Base-by-base conservation (phyloP, 2,797 vertebrate species). In the Sebastes goodei region DNA sequence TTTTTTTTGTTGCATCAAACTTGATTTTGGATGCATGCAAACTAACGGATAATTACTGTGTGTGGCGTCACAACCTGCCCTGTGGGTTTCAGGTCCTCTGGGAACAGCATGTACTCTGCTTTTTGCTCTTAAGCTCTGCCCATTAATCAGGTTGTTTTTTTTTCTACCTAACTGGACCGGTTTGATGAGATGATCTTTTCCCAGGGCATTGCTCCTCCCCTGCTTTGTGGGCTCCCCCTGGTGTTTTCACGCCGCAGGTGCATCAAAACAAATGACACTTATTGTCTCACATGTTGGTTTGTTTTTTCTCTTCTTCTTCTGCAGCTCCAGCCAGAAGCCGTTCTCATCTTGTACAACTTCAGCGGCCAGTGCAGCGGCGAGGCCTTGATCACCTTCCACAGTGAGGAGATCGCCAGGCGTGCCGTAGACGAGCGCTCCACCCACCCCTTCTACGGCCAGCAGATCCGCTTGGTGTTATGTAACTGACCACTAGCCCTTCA, bases 361-460 rank as follows among this genome's bases (percentile, higher is more conserved):
- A 97, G 95, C 32, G 97, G 97, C 78, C 97, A 97, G 93, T 96
- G 96, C 93, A 97, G 96, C 17, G 97, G 97, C 4, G 97, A 98
- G 90, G 97, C 97, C 0, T 88, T 98, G 87, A 92, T 98, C 90
- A 97, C 96, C 82, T 97, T 98, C 78, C 95, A 96, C 64, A 97
- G 95, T 38, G 95, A 97, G 89, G 96, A 97, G 84, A 80, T 92
- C 4, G 96, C 96, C 77, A 93, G 93, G 85, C 96, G 81, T 68
- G 97, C 96, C 17, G 90, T 97, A 82, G 93, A 94, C 8, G 97
- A 98, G 90, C 94, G 94, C 87, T 96, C 96, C 0, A 96, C 93
- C 78, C 94, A 94, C 77, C 91, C 91, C 55, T 94, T 98, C 92
- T 96, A 96, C 17, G 95, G 96, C 88, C 94, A 92, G 92, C 95